phyloP scores from a whole-genome alignment of 2,888 invertebrate genomes.

The Pseudeuparius sepicola region DNA sequence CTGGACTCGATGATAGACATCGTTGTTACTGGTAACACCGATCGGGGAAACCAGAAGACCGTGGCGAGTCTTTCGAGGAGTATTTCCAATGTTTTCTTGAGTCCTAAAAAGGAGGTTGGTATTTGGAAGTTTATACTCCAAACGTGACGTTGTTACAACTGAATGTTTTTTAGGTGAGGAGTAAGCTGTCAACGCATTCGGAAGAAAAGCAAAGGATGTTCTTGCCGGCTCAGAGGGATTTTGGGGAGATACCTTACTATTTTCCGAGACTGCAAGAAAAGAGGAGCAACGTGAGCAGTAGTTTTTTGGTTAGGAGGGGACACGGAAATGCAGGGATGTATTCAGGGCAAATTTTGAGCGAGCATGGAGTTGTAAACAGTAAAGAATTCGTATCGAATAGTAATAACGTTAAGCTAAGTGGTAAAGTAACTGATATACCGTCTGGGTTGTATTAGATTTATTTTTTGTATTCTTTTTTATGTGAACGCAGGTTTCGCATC shows the following conservation, averaged over 20 bases:
- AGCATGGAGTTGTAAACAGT: constrained; percentile 25
- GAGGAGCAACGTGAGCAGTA: constrained; percentile 28
- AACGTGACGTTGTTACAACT: too few species aligned
- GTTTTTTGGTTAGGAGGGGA: constrained; percentile 52
- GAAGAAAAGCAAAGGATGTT: constrained; percentile 38
- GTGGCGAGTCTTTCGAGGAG: constrained; percentile 20
- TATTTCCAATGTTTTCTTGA: constrained; percentile 31
- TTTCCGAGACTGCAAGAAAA: constrained; percentile 38
- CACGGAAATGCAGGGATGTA: constrained; percentile 55
- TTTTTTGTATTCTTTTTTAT: too few species aligned
- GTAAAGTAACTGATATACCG: constrained; percentile 63
- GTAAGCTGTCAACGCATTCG: constrained; percentile 24
- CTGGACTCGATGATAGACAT: constrained; percentile 63
- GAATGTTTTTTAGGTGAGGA: too few species aligned
- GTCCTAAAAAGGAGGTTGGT: constrained; percentile 12
- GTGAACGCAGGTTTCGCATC: too few species aligned
- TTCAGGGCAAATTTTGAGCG: constrained; percentile 45
- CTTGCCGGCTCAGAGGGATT: constrained; percentile 32
- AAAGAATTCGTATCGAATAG: constrained; percentile 26
- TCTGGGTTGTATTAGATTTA: constrained; percentile 55
- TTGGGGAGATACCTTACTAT: constrained; percentile 38
- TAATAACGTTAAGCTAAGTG: constrained; percentile 32
- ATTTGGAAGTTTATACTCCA: too few species aligned
- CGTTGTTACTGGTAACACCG: constrained; percentile 39
- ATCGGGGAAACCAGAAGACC: constrained; percentile 4